Percentiles rank a stretch among this genome's conserved stretches.
phyloP scores from a whole-genome alignment of 2,888 invertebrate species.

The Chymomyza procnemis region DNA sequence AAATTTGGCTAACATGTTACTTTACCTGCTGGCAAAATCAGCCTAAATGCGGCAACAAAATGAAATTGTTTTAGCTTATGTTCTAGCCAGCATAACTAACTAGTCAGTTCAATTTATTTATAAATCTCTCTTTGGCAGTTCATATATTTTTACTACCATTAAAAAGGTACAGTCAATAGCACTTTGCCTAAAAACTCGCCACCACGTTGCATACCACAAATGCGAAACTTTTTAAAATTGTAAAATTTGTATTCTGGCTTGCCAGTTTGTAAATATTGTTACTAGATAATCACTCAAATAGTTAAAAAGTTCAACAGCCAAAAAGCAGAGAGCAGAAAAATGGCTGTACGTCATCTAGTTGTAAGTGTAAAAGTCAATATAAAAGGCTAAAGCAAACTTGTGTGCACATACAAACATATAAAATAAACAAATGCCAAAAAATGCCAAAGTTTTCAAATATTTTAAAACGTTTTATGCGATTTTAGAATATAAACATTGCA shows the following conservation, averaged over 20 bases:
- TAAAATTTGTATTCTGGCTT: neutral
- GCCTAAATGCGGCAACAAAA: too few species aligned
- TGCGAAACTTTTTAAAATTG: neutral
- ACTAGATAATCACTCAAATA: constrained; percentile 2
- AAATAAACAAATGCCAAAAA: constrained; percentile 20
- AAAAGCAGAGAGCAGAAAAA: constrained; percentile 16
- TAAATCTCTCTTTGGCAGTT: too few species aligned
- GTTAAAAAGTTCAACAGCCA: constrained; percentile 7
- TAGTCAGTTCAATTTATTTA: too few species aligned
- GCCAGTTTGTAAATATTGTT: constrained; percentile 20
- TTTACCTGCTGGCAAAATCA: too few species aligned
- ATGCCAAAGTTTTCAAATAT: constrained; percentile 37
- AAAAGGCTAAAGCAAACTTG: constrained; percentile 7
- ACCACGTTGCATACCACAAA: neutral
- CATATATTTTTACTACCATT: too few species aligned
- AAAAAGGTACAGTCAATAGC: neutral
- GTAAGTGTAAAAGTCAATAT: constrained; percentile 42
- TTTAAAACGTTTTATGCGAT: constrained; percentile 29
- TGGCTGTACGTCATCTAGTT: neutral
- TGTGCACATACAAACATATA: neutral
- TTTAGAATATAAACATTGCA: constrained; percentile 1
- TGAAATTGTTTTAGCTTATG: too few species aligned
- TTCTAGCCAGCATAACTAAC: too few species aligned
- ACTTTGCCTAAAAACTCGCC: neutral
- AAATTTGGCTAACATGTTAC: too few species aligned